A percentile compares a stretch with the other conserved stretches of the same genome.
phyloP scores from a whole-genome alignment of 30 jellyfish, hydroid and myxozoan species.

The Morbakka virulenta region DNA sequence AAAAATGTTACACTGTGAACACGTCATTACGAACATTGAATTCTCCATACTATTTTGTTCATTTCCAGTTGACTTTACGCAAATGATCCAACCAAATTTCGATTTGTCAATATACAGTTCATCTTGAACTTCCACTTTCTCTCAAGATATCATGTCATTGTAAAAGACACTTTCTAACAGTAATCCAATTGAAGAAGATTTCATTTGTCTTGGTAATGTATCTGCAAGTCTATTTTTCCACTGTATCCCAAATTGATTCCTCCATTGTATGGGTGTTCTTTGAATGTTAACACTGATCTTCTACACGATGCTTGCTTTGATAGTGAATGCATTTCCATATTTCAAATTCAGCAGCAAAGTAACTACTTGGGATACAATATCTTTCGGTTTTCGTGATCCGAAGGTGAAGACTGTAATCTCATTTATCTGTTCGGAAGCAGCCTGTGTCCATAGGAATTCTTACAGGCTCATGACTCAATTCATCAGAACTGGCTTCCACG shows the following conservation, averaged over 20 bases:
- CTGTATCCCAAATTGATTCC: neutral
- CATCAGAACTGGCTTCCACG: slow-evolving; percentile 2
- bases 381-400: slow-evolving; percentile 6
- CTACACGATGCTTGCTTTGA: slow-evolving; percentile 7
- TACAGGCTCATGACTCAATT: too few species aligned
- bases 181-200: slow-evolving; percentile 25
- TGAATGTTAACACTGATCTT: slow-evolving; percentile 11
- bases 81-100: slow-evolving; percentile 17
- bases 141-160: slow-evolving; percentile 3
- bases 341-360: neutral
- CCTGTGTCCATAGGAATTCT: slow-evolving; percentile 17
- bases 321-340: neutral
- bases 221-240: slow-evolving; percentile 6
- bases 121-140: too few species aligned
- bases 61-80: neutral
- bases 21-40: neutral
- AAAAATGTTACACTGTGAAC: neutral
- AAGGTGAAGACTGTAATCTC: neutral
- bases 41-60: neutral
- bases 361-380: neutral
- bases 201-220: slow-evolving; percentile 4
- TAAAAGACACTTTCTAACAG: slow-evolving; percentile 19
- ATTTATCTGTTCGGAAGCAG: slow-evolving; percentile 1
- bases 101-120: neutral
- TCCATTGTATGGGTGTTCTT: slow-evolving; percentile 5